These are phyloP conservation scores for Teleogryllus occipitalis DNA, from an alignment of 1,140 invertebrate species.

Conservation along the genomic window DNA sequence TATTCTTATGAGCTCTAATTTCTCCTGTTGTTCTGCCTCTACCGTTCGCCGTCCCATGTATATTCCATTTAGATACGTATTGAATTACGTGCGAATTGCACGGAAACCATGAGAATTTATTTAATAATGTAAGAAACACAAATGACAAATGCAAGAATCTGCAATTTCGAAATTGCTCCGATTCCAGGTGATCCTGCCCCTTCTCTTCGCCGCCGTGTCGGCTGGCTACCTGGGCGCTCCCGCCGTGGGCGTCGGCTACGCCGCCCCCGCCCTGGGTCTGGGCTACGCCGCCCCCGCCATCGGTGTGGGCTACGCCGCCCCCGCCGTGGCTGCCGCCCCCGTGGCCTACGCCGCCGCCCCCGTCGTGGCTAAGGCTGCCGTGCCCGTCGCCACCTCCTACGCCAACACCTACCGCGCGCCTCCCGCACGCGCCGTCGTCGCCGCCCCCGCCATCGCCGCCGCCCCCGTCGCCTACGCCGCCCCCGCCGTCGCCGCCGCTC, in stretches of 20 bases:
- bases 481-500: background rate
- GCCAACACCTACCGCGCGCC: slow-evolving; percentile 16
- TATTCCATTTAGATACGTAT: too few relatives aligned
- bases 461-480: slow-evolving; percentile 29
- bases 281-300: background rate
- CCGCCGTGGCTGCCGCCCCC: slow-evolving; percentile 8
- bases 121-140: too few relatives aligned
- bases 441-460: background rate
- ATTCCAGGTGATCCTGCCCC: slow-evolving; percentile 12
- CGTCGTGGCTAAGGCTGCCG: background rate
- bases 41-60: too few relatives aligned
- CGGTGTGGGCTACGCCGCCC: background rate
- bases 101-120: too few relatives aligned
- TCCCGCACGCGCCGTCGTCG: background rate
- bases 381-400: slow-evolving; percentile 28
- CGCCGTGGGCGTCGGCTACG: background rate
- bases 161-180: too few relatives aligned
- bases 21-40: too few relatives aligned
- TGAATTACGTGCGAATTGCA: too few relatives aligned
- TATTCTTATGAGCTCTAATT: too few relatives aligned
- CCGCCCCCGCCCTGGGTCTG: slow-evolving; percentile 1
- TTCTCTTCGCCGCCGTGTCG: slow-evolving; percentile 17
- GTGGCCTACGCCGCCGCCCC: background rate
- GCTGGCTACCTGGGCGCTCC: slow-evolving; percentile 18
- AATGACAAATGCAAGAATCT: too few relatives aligned